These are phyloP conservation scores for Gavia stellata DNA, from an alignment of 2,113 vertebrate species.

Conservation along the genomic window DNA sequence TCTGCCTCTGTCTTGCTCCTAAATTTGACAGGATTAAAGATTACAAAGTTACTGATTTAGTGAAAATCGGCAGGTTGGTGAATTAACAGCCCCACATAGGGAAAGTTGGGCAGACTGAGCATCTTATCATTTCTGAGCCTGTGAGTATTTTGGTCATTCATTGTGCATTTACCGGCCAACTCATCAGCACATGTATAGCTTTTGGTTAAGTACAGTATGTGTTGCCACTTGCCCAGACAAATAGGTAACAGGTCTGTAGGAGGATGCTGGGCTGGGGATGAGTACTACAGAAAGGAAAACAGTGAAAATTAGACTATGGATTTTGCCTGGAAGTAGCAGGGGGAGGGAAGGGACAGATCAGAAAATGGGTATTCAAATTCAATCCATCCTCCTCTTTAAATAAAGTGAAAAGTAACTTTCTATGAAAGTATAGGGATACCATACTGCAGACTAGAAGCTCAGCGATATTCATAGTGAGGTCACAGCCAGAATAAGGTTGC, in stretches of 20 bases:
- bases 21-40: background rate
- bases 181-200: background rate
- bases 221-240: background rate
- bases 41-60: background rate
- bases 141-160: rapidly evolving
- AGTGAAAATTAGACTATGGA: background rate
- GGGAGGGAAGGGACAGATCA: background rate
- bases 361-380: background rate
- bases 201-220: background rate
- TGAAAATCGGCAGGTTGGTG: background rate
- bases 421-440: background rate
- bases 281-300: background rate
- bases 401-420: background rate
- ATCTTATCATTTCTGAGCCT: background rate
- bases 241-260: background rate
- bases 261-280: background rate
- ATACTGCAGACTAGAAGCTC: background rate
- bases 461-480: background rate
- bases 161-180: background rate
- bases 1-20: background rate
- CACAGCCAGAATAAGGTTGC: background rate
- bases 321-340: background rate
- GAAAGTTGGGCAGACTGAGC: background rate
- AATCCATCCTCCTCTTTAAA: background rate
- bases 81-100: background rate